Conservation (phyloP, 2,888 invertebrate genomes). For the Eilema caniola region DNA sequence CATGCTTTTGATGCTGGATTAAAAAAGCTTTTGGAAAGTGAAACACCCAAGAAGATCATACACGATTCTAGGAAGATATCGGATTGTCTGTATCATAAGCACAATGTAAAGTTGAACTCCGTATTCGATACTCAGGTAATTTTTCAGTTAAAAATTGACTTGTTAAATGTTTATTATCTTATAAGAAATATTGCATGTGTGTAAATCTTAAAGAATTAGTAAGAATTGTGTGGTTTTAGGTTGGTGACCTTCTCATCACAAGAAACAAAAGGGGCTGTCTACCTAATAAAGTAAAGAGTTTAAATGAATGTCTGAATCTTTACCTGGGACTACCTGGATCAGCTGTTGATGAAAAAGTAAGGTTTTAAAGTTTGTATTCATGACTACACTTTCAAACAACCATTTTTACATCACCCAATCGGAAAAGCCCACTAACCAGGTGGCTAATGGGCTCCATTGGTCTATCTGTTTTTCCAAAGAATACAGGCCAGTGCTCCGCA, state of each 20-base stretch:
- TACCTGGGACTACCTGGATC: conserved; percentile 78
- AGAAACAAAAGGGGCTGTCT: conserved; percentile 75
- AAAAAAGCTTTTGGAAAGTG: conserved; percentile 77
- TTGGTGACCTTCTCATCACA: conserved; percentile 79
- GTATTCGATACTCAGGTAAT: conserved; percentile 88
- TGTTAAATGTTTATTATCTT: background rate
- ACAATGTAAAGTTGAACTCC: conserved; percentile 84
- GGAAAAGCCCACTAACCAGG: background rate
- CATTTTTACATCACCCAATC: background rate
- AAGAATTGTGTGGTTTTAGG: conserved; percentile 62
- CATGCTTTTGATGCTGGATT: conserved; percentile 84
- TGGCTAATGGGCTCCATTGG: too few species aligned
- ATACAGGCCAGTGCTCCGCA: background rate
- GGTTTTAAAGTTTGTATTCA: conserved; percentile 13
- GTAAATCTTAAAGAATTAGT: background rate
- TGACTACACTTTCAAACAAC: background rate
- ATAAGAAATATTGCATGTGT: background rate
- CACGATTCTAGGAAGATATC: conserved; percentile 87
- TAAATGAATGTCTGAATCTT: conserved; percentile 75
- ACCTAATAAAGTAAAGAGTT: conserved; percentile 72
- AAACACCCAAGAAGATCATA: conserved; percentile 84
- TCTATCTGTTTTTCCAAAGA: too few species aligned
- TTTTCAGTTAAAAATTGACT: too few species aligned
- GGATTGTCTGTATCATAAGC: conserved; percentile 87
- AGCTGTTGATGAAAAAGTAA: conserved; percentile 76